Evolutionary conservation across 2,888 invertebrate genomes (phyloP), one percentile per base, ranked within the genome.

Genomic region (Dasysyrphus tricinctus): DNA sequence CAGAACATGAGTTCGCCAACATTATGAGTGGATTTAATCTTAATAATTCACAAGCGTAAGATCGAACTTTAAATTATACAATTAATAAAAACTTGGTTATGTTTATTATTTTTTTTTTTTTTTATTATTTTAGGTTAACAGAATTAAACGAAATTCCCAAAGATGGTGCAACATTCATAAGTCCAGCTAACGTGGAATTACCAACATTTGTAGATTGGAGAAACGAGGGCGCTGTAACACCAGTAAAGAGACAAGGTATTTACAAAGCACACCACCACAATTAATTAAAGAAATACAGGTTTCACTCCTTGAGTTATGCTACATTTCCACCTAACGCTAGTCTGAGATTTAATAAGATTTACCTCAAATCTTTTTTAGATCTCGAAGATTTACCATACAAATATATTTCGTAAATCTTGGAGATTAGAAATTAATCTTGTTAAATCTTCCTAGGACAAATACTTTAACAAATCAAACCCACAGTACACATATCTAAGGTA

Each of bases 181-280:
- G 90, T 14, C 92, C 92, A 0, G 93, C 90, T n/a, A 95, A 97
- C 93, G 95, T 97, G 51, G 90, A 94, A 80, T 80, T 96, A 79
- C 97, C 98, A 12, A 93, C 94, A 39, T 90, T 93, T 59, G 95
- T 98, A 70, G 98, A 98, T 93, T 98, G 98, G 98, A 95, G 97
- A 90, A 91, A 93, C 76, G 91, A 95, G 88, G 98, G 98, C 61
- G 97, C 97, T 86, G 98, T 98, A 80, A 98, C 98, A 14, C 94
- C 94, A 0, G 94, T 98, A 88, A 98, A 98, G 93, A 96, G 98
- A 94, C 98, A 98, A 94, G 97, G 96, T 90, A 95, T 95, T 2
- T 39, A 39, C 47, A n/a, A n/a, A n/a, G n/a, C n/a, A n/a, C n/a
- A n/a, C n/a, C n/a, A n/a, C n/a, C n/a, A 65, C 5, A 54, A 16